Evolutionary conservation across 2,888 invertebrate species (phyloP).

Genomic region (Clepsis dumicolana): DNA sequence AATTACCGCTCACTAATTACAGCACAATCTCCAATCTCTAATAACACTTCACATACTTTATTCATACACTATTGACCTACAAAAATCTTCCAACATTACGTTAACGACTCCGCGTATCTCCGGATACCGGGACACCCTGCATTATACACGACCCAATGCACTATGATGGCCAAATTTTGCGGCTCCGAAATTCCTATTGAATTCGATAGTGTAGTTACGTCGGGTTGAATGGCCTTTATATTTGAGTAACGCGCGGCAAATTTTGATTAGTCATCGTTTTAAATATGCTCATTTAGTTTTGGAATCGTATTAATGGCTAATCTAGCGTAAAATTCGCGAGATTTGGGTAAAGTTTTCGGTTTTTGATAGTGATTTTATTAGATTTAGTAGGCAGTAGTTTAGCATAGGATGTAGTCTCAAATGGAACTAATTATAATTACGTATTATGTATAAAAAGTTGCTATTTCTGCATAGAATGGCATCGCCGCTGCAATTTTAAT

Average conservation of each 20-base stretch:
- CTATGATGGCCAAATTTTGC: slow-evolving; percentile 78
- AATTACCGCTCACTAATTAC: slow-evolving; percentile 31
- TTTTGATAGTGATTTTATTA: background rate
- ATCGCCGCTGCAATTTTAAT: too few species aligned
- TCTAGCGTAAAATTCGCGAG: slow-evolving; percentile 26
- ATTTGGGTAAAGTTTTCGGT: slow-evolving; percentile 17
- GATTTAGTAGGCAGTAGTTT: too few species aligned
- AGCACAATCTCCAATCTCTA: slow-evolving; percentile 28
- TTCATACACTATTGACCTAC: slow-evolving; percentile 39
- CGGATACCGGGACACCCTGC: slow-evolving; percentile 51
- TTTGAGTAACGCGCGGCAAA: slow-evolving; percentile 61
- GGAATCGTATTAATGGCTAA: slow-evolving; percentile 35
- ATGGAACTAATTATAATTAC: too few species aligned
- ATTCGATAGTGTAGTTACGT: slow-evolving; percentile 58
- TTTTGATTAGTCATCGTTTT: slow-evolving; percentile 63
- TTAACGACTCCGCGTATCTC: slow-evolving; percentile 50
- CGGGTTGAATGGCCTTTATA: slow-evolving; percentile 64
- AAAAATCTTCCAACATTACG: slow-evolving; percentile 53
- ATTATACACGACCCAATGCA: slow-evolving; percentile 74
- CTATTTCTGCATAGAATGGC: too few species aligned
- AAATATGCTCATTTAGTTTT: slow-evolving; percentile 49
- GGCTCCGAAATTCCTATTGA: slow-evolving; percentile 74
- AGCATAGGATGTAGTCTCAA: background rate
- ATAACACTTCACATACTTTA: slow-evolving; percentile 26
- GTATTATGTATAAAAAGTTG: too few species aligned